phyloP scores from a whole-genome alignment of 2,888 invertebrate species.

The Drosophila histrio region DNA sequence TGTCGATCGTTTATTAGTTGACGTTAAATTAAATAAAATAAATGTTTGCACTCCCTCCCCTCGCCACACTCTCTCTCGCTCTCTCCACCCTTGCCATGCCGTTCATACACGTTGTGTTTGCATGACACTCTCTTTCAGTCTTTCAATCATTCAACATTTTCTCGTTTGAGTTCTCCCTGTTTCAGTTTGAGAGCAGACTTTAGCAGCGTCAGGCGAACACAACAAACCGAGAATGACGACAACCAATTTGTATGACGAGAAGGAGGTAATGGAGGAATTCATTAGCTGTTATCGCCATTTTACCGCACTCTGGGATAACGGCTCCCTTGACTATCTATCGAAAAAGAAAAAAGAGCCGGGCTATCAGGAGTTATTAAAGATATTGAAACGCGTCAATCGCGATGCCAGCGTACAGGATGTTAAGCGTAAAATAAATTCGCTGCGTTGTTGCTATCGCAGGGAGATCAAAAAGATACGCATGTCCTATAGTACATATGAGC shows the following conservation, averaged over 20 bases:
- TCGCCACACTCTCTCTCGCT: too few relatives aligned
- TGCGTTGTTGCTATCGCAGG: conserved; percentile 63
- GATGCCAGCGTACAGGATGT: conserved; percentile 53
- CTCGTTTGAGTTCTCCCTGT: background rate
- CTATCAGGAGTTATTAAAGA: conserved; percentile 56
- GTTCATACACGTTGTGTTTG: conserved; percentile 42
- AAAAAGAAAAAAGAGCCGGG: conserved; percentile 52
- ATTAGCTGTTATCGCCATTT: conserved; percentile 65
- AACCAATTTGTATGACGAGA: conserved; percentile 54
- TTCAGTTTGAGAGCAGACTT: conserved; percentile 22
- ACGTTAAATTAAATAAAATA: too few relatives aligned
- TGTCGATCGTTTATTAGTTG: too few relatives aligned
- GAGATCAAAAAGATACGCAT: conserved; percentile 58
- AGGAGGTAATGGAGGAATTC: conserved; percentile 64
- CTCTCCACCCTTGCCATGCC: too few relatives aligned
- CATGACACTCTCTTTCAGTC: conserved; percentile 45
- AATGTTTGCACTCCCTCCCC: too few relatives aligned
- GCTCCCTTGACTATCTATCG: conserved; percentile 48
- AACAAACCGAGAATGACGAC: conserved; percentile 11
- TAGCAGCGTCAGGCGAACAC: background rate
- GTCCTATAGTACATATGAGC: conserved; percentile 43
- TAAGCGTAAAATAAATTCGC: conserved; percentile 64
- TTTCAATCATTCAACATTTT: conserved; percentile 36
- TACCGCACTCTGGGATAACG: conserved; percentile 55
- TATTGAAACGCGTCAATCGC: conserved; percentile 51